Evolutionary conservation across 2,797 vertebrate genomes (phyloP).

Genomic region (Sebastes hubbsi): DNA sequence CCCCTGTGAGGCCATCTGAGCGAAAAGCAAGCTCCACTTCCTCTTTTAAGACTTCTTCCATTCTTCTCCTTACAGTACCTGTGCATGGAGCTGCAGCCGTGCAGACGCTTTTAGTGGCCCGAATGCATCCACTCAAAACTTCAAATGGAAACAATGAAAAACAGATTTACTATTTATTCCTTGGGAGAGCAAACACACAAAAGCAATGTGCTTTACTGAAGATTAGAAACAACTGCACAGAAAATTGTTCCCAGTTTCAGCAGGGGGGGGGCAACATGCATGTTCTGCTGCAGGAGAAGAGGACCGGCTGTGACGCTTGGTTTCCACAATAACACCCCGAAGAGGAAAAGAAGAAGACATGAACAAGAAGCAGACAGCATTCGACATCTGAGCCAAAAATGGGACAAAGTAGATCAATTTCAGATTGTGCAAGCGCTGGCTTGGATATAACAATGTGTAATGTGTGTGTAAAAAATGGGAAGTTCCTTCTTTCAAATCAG

Average conservation of each 20-base stretch:
- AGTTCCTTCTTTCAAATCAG: neutral
- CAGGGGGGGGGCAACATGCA: neutral
- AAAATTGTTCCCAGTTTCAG: constrained; percentile 65
- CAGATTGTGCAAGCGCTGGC: neutral
- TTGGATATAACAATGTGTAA: neutral
- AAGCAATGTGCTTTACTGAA: constrained; percentile 60
- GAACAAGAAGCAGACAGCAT: constrained; percentile 15
- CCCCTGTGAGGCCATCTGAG: neutral
- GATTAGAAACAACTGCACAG: constrained; percentile 74
- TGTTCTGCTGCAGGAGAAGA: constrained; percentile 37
- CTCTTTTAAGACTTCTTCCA: neutral
- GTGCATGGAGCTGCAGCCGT: constrained; percentile 14
- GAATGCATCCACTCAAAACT: constrained; percentile 42
- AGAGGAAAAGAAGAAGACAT: constrained; percentile 9
- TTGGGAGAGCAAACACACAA: constrained; percentile 52
- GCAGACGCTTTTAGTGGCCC: constrained; percentile 1
- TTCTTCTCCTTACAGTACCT: constrained; percentile 26
- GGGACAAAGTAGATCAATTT: neutral
- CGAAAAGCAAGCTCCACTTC: neutral
- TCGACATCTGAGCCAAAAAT: constrained; percentile 6
- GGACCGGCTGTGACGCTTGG: constrained; percentile 15
- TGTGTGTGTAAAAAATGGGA: neutral
- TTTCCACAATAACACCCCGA: constrained; percentile 43
- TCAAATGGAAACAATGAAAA: constrained; percentile 63
- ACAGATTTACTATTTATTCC: constrained; percentile 62